A percentile compares a stretch with the other conserved stretches of the same genome.
phyloP scores from a whole-genome alignment of 2,797 vertebrate genomes.

The Argya squamiceps region DNA sequence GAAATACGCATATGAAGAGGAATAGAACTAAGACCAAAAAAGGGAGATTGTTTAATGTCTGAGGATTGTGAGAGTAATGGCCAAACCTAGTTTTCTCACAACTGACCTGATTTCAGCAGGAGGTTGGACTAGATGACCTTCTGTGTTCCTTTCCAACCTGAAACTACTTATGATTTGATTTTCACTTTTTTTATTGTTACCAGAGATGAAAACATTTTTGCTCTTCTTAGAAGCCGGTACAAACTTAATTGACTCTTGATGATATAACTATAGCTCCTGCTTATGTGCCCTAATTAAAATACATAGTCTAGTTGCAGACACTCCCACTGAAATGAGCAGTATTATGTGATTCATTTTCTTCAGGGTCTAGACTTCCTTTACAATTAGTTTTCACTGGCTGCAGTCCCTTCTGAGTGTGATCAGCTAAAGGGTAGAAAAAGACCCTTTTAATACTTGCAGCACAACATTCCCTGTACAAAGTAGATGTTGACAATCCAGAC shows the following conservation, averaged over 20 bases:
- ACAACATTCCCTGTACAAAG: background rate
- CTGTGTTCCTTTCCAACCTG: background rate
- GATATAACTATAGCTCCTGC: background rate
- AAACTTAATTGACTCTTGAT: background rate
- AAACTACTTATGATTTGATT: background rate
- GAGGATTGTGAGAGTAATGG: background rate
- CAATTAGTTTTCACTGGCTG: background rate
- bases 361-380: background rate
- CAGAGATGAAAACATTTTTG: background rate
- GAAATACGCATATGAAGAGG: background rate
- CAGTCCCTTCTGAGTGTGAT: background rate
- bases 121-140: background rate
- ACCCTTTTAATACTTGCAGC: background rate
- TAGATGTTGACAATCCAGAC: constrained; percentile 67
- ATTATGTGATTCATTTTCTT: background rate
- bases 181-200: background rate
- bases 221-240: background rate
- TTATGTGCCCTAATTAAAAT: background rate
- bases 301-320: background rate
- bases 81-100: background rate
- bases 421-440: background rate
- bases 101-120: background rate
- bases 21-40: background rate
- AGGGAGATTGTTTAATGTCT: background rate
- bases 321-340: background rate